Base-by-base conservation (phyloP, 2,797 vertebrate species). In the Xiphorhynchus erythropygius region DNA sequence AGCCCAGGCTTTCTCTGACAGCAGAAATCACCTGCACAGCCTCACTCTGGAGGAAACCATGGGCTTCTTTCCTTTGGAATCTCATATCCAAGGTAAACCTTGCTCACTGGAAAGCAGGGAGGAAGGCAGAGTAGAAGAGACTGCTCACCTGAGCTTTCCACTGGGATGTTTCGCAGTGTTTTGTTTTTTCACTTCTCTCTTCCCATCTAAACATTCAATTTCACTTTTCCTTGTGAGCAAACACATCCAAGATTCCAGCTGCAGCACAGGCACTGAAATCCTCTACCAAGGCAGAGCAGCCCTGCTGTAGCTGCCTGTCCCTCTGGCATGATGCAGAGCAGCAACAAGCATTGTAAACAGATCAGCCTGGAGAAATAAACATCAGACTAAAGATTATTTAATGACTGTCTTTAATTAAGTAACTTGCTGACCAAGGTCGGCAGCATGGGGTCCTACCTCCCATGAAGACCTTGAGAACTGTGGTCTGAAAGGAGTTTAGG, bases 341-440 rank as follows among this genome's bases (percentile, higher is more conserved):
- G 44, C 53, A 87, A 62, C 42, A 73, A 55, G 39, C 65, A 84
- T 19, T 9, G 21, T 84, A 89, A 94, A 87, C 87, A 91, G 32
- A 65, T 18, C 71, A 71, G 76, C 42, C 59, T 59, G 62, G 69
- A 93, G 84, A 95, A 96, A 96, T 88, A 96, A 94, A 96, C 76
- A 65, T 63, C 16, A 35, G 41, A 13, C n/a, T 65, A 52, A 84
- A 87, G 89, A 87, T 89, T 88, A 92, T 84, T 94, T 91, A 87
- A 84, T 78, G 21, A 32, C 37, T 85, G 49, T 4, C 80, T 81
- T 80, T 59, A 86, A 90, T 93, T 62, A 87, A 87, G 68, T 57
- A 41, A 81, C 84, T 91, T 65, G 68, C 69, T 81, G 69, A 55
- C 39, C 17, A 14, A 67, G n/a, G 32, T 16, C 3, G 1, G 25